Percentiles rank a stretch among this genome's conserved stretches.
These are phyloP conservation scores for Cephonodes hylas DNA, from an alignment of 2,888 invertebrate species.

Conservation along the genomic window DNA sequence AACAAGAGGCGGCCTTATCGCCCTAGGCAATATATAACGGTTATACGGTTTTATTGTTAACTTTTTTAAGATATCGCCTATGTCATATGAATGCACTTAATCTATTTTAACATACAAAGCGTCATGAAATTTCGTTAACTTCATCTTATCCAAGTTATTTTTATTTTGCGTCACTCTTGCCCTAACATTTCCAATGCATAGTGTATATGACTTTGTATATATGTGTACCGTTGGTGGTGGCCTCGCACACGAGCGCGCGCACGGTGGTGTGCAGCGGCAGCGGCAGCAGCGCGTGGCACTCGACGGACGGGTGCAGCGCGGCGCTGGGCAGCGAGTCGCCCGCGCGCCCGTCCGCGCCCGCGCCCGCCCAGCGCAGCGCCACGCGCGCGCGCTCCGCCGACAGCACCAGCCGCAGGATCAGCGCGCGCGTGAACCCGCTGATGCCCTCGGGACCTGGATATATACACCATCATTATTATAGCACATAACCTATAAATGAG, in stretches of 20 bases:
- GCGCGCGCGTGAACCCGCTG: slow-evolving; percentile 92
- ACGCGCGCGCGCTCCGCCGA: slow-evolving; percentile 92
- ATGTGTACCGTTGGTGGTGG: neutral
- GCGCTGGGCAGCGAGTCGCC: slow-evolving; percentile 67
- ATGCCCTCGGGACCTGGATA: slow-evolving; percentile 80
- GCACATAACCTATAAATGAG: too few relatives aligned
- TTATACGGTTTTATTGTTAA: too few relatives aligned
- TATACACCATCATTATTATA: neutral
- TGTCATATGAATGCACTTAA: too few relatives aligned
- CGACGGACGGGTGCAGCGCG: slow-evolving; percentile 80
- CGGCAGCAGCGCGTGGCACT: slow-evolving; percentile 86
- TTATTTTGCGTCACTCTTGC: too few relatives aligned
- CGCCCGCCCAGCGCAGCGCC: slow-evolving; percentile 81
- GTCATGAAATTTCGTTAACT: too few relatives aligned
- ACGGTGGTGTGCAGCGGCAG: slow-evolving; percentile 89
- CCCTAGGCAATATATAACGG: too few relatives aligned
- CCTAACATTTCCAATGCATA: too few relatives aligned
- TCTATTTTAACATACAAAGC: too few relatives aligned
- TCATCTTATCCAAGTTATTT: too few relatives aligned
- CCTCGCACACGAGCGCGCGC: slow-evolving; percentile 82
- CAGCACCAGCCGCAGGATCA: slow-evolving; percentile 91
- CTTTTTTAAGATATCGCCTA: too few relatives aligned
- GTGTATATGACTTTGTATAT: too few relatives aligned
- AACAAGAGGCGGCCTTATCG: too few relatives aligned
- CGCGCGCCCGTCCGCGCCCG: slow-evolving; percentile 59